Evolutionary conservation across 1,140 invertebrate species (phyloP), one percentile per base, ranked within the genome.

Genomic region (Papilio xuthus): DNA sequence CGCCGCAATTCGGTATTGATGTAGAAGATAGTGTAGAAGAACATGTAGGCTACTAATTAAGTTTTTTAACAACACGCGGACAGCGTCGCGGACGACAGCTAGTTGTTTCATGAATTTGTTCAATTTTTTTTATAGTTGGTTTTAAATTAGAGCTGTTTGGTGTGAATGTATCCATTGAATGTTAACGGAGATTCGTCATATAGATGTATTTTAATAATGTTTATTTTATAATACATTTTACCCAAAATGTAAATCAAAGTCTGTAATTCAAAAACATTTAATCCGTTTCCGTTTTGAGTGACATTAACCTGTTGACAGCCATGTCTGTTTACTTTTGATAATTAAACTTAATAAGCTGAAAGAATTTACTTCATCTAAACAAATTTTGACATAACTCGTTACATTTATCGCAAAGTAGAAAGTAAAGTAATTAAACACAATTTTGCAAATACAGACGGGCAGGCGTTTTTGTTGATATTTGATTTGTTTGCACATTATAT

Each of bases 401-500:
- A 26, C 20, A 73, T 47, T 47, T 73, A 47, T 44, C 37, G 41
- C 37, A 15, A 26, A 47, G 37, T 47, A 26, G n/a, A 13, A 72
- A 44, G 42, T 23, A 73, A 73, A 44, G 20, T 47, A 42, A 73
- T 73, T 73, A 73, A 67, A 73, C 42, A 26, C 23, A 20, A 73
- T 73, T 50, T 73, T 4, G 41, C 9, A 73, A 73, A 47, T 44
- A 47, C 71, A 47, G 71, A 73, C 71, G 1, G 71, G 10, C 71
- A 23, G 42, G 10, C 13, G 13, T 41, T 18, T n/a, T 20, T 15
- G 37, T 37, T 15, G 42, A 73, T 73, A 50, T 73, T 73, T 70
- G 32, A 70, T 70, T 70, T 73, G 71, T 73, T 73, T 47, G 71
- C n/a, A 47, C 20, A 73, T 26, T 73, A 73, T 50, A 73, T 47